Evolutionary conservation across 1,140 invertebrate species (phyloP).

Genomic region (Monomorium pharaonis): DNA sequence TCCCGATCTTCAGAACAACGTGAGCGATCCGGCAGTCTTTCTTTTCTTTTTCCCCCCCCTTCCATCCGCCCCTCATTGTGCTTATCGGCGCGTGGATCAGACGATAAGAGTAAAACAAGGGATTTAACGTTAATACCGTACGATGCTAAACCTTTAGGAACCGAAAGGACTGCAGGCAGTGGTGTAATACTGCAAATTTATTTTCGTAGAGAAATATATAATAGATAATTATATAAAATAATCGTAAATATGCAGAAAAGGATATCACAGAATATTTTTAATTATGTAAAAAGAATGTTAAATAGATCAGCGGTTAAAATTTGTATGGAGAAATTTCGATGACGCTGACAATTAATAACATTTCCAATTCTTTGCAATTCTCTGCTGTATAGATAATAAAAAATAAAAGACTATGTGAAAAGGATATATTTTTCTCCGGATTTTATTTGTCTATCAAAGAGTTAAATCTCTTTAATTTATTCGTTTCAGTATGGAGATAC

Average conservation of each 20-base stretch:
- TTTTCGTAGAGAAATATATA: neutral
- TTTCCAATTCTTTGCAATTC: neutral
- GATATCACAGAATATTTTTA: neutral
- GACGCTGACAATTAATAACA: neutral
- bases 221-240: neutral
- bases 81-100: neutral
- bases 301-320: neutral
- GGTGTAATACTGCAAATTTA: neutral
- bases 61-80: neutral
- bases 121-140: neutral
- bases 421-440: neutral
- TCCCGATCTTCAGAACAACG: constrained; percentile 96
- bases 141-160: neutral
- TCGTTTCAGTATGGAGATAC: constrained; percentile 96
- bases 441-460: neutral
- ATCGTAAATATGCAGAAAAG: neutral
- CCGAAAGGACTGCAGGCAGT: neutral
- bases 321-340: neutral
- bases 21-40: constrained; percentile 77
- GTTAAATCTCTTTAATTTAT: neutral
- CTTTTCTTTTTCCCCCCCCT: neutral
- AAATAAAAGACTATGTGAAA: neutral
- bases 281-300: neutral
- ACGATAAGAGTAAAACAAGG: neutral
- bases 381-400: neutral